These are phyloP conservation scores for Paraescarpia echinospica DNA, from an alignment of 1,140 invertebrate genomes.

Conservation along the genomic window DNA sequence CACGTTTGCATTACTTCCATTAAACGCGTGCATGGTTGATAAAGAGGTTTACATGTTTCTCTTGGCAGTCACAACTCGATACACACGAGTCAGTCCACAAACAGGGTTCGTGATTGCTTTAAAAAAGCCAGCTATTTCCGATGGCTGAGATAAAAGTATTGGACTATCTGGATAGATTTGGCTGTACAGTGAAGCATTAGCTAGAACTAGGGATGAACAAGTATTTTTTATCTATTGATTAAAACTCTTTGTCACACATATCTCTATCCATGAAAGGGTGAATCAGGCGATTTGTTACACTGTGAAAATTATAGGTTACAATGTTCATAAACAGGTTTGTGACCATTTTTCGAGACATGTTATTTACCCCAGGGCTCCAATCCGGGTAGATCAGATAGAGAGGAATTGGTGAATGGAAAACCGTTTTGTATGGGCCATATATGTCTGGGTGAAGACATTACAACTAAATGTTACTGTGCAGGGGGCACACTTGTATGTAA, in stretches of 20 bases:
- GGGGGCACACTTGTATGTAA: no score
- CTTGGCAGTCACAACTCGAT: no score
- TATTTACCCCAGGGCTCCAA: neutral
- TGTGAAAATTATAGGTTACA: neutral
- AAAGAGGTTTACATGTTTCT: neutral
- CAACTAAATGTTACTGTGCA: neutral
- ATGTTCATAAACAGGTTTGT: neutral
- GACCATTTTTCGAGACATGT: neutral
- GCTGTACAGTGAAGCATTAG: neutral
- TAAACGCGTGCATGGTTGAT: neutral
- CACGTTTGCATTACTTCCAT: neutral
- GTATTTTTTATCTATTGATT: neutral
- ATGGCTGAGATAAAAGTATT: neutral
- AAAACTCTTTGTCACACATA: neutral
- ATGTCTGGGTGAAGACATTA: neutral
- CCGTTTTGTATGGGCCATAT: neutral
- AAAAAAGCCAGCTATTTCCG: neutral
- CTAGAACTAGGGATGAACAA: neutral
- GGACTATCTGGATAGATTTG: neutral
- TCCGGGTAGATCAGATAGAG: neutral
- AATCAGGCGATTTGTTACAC: neutral
- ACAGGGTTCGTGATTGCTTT: neutral
- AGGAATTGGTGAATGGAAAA: neutral
- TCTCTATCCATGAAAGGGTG: neutral
- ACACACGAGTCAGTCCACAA: neutral